These are phyloP conservation scores for Sarcophaga rosellei DNA, from an alignment of 2,888 invertebrate species.

Conservation along the genomic window DNA sequence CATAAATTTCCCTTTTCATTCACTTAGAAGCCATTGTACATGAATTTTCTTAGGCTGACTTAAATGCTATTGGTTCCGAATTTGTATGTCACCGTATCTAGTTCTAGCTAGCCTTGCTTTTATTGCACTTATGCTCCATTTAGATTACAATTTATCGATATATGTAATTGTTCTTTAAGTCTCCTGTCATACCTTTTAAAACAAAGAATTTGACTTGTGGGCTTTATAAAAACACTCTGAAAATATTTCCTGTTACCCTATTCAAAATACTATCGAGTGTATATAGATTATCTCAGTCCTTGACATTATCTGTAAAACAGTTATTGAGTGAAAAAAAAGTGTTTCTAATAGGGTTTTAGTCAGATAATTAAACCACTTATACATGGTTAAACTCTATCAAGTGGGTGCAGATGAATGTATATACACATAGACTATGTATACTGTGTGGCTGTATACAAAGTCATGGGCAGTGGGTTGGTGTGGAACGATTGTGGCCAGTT, in stretches of 20 bases:
- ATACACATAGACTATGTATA: neutral
- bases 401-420: neutral
- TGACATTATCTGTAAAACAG: constrained; percentile 34
- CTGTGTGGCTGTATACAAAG: constrained; percentile 17
- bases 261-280: constrained; percentile 3
- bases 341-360: constrained; percentile 30
- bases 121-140: no score
- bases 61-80: no score
- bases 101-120: no score
- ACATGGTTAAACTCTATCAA: constrained; percentile 40
- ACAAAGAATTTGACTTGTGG: no score
- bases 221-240: no score
- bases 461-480: constrained; percentile 14
- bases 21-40: no score
- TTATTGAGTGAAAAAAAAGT: neutral
- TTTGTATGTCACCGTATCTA: no score
- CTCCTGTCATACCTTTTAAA: no score
- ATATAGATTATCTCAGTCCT: constrained; percentile 22
- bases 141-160: no score
- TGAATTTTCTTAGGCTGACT: no score
- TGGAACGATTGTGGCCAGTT: constrained; percentile 10
- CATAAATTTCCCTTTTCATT: no score
- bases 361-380: constrained; percentile 50
- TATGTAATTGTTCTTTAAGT: no score
- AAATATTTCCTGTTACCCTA: neutral